Evolutionary conservation across 2,888 invertebrate genomes (phyloP).

Genomic region (Athalia circularis): DNA sequence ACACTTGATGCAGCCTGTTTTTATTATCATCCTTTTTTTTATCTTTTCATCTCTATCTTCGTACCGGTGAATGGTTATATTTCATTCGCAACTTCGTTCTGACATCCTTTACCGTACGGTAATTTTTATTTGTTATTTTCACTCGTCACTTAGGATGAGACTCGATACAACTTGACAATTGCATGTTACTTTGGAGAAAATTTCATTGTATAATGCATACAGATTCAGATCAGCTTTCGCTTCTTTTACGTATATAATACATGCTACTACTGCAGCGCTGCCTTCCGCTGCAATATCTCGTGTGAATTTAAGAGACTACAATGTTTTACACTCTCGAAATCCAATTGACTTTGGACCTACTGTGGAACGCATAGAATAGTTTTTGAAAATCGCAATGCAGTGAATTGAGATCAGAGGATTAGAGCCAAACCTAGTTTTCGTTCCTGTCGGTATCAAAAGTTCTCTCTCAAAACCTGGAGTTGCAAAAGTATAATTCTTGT

Average conservation of each 20-base stretch:
- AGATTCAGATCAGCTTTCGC: too few species aligned
- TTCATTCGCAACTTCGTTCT: neutral
- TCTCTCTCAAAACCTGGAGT: neutral
- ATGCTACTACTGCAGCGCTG: too few species aligned
- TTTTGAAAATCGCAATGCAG: too few species aligned
- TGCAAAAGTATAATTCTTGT: too few species aligned
- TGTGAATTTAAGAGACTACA: constrained; percentile 57
- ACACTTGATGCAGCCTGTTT: too few species aligned
- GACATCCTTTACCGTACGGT: neutral
- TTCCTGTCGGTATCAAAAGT: neutral
- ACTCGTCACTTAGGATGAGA: constrained; percentile 22
- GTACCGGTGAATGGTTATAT: too few species aligned
- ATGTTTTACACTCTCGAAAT: constrained; percentile 66
- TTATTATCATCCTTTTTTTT: neutral
- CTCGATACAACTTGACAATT: constrained; percentile 18
- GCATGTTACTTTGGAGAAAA: too few species aligned
- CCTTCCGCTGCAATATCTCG: constrained; percentile 46
- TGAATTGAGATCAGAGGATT: neutral
- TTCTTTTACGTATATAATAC: too few species aligned
- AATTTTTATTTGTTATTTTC: neutral
- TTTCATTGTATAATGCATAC: too few species aligned
- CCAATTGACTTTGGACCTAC: constrained; percentile 56
- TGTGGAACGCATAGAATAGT: neutral
- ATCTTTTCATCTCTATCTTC: too few species aligned
- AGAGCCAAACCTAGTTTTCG: constrained; percentile 10